Conservation (phyloP, 2,888 invertebrate species). For the Neoscelio sp. region DNA sequence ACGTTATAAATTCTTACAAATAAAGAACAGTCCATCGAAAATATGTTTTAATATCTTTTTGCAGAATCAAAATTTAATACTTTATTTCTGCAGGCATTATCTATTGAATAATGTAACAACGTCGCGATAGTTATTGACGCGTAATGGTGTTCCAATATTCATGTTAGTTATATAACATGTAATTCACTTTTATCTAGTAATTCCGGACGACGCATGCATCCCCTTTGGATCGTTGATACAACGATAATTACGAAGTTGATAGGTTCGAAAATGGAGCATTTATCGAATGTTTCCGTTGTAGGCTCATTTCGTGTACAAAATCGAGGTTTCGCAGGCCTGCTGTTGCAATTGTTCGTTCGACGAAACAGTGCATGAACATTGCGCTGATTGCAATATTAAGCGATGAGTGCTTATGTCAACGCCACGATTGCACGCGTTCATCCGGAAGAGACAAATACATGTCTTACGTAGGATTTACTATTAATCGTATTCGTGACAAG, state of each 20-base stretch:
- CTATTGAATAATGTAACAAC: constrained; percentile 17
- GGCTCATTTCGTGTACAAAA: constrained; percentile 44
- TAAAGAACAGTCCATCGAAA: no score
- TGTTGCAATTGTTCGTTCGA: constrained; percentile 46
- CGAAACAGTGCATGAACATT: constrained; percentile 46
- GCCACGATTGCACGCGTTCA: constrained; percentile 40
- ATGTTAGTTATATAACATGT: constrained; percentile 49
- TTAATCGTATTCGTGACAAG: constrained; percentile 14
- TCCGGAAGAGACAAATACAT: constrained; percentile 33
- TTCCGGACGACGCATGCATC: constrained; percentile 54
- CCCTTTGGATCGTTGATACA: constrained; percentile 54
- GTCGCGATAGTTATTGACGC: constrained; percentile 36
- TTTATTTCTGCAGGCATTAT: no score
- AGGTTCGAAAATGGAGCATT: constrained; percentile 63
- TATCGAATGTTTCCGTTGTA: constrained; percentile 65
- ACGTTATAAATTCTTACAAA: no score
- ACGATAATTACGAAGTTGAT: constrained; percentile 65
- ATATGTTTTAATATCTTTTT: no score
- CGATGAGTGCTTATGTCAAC: constrained; percentile 55
- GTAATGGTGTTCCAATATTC: constrained; percentile 30
- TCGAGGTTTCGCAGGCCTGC: constrained; percentile 35
- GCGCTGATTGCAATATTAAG: constrained; percentile 60
- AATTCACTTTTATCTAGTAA: constrained; percentile 66
- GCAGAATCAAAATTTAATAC: no score
- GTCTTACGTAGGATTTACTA: constrained; percentile 17